Base-by-base conservation (phyloP, 2,888 invertebrate species). In the Hydrotaea diabolus region DNA sequence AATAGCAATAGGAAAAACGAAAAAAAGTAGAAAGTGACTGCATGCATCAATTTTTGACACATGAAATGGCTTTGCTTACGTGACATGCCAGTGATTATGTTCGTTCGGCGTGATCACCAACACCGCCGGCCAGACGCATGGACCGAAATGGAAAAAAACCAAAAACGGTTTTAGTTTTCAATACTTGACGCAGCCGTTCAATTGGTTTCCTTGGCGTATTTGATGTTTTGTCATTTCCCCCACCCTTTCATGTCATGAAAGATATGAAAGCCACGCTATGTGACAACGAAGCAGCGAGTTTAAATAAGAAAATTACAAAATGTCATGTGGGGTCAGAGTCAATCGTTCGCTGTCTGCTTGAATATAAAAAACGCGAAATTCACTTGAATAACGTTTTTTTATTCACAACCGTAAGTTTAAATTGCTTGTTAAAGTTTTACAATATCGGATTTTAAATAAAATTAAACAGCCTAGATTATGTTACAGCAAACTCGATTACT, bases 1-100 rank as follows among this genome's bases (percentile, higher is more conserved):
- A 57, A 19, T 5, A 19, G 55, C 1, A 49, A 59, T 1, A 62
- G 31, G 62, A 15, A 31, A 1, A 11, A 43, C 11, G 21, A 66
- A 26, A 19, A 59, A 76, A 79, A 79, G 59, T 66, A 57, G 53
- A n/a, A 79, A 77, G 69, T 66, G 71, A 77, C 74, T 85, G 80
- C 82, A 82, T 85, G 53, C 64, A 74, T 85, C 84, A 85, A 79
- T 43, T 76, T 66, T 76, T 85, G 84, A 85, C 84, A 85, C 73
- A 62, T 81, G 1, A 59, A 79, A 81, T 76, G 71, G 55, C 13
- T 64, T 11, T 11, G 11, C 39, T 21, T 19, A 39, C 66, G 19
- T 66, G 66, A 39, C 39, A 36, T 19, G 39, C 43, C 43, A 69
- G 69, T 69, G 69, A 69, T 69, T 69, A 69, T 66, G 19, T 23